Evolutionary conservation across 2,888 invertebrate genomes (phyloP).

Genomic region (Odontomyia ornata): DNA sequence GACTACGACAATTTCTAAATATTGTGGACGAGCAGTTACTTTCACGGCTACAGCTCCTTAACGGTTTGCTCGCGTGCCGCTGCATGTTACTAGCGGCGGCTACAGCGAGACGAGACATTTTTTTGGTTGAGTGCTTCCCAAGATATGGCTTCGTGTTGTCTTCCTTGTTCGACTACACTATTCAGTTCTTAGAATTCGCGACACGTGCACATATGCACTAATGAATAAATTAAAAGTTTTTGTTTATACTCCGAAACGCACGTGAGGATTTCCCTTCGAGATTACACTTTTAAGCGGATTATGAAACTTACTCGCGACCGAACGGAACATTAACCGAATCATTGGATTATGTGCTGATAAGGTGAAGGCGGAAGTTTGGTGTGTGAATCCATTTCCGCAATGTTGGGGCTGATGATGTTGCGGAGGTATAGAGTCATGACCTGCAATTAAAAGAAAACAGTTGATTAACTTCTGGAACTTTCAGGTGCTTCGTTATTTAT

Average conservation of each 20-base stretch:
- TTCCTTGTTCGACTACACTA: slow-evolving; percentile 17
- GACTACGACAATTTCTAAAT: background rate
- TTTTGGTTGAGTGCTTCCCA: background rate
- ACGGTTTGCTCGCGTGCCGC: slow-evolving; percentile 34
- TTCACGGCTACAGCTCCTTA: background rate
- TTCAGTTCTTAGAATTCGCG: background rate
- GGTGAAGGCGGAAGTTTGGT: background rate
- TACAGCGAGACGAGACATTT: slow-evolving; percentile 49
- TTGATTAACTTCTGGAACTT: too few species aligned
- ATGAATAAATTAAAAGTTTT: background rate
- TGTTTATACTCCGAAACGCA: background rate
- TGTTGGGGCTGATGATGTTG: background rate
- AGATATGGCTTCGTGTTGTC: background rate
- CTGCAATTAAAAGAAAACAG: slow-evolving; percentile 14
- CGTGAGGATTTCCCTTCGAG: background rate
- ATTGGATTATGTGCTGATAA: slow-evolving; percentile 11
- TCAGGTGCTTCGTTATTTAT: too few species aligned
- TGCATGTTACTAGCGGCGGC: slow-evolving; percentile 48
- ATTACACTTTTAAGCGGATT: slow-evolving; percentile 20
- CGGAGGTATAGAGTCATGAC: slow-evolving; percentile 19
- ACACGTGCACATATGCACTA: background rate
- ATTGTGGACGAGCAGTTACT: background rate
- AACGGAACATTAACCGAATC: slow-evolving; percentile 31
- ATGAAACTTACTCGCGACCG: background rate
- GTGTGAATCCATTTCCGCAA: slow-evolving; percentile 14